phyloP scores from a whole-genome alignment of 2,797 vertebrate species.

The Acipenser transmontanus region DNA sequence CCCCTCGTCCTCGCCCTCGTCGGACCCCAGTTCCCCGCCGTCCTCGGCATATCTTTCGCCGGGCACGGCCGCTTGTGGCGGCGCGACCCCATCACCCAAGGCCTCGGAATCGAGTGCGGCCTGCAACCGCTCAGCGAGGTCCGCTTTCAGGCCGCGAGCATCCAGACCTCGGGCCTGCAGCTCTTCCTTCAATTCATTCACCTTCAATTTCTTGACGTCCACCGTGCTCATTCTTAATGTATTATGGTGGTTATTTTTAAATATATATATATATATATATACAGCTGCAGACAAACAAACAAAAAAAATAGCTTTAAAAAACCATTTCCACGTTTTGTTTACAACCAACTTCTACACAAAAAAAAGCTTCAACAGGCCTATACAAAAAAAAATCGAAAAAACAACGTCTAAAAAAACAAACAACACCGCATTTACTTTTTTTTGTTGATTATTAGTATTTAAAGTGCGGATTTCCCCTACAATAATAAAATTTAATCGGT shows the following conservation, averaged over 20 bases:
- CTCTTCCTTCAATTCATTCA: constrained; percentile 68
- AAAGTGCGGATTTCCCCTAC: constrained; percentile 2
- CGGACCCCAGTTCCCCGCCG: constrained; percentile 25
- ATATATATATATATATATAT: neutral
- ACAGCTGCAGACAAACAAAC: no score
- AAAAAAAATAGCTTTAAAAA: no score
- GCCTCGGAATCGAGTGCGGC: constrained; percentile 58
- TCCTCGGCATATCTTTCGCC: constrained; percentile 13
- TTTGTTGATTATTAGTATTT: neutral
- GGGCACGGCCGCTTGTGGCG: constrained; percentile 20
- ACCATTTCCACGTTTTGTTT: no score
- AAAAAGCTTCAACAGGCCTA: neutral
- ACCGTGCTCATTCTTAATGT: constrained; percentile 46
- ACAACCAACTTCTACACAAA: no score
- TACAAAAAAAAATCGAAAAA: neutral
- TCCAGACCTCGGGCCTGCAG: constrained; percentile 67
- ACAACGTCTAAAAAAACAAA: neutral
- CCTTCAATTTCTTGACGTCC: constrained; percentile 66
- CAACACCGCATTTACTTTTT: neutral
- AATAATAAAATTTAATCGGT: neutral
- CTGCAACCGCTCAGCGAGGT: constrained; percentile 62
- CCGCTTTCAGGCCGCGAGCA: constrained; percentile 66
- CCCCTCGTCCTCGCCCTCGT: constrained; percentile 33
- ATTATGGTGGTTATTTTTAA: constrained; percentile 10
- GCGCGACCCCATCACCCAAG: constrained; percentile 32